Conservation (phyloP, 2,113 vertebrate species). For the Bos indicus region DNA sequence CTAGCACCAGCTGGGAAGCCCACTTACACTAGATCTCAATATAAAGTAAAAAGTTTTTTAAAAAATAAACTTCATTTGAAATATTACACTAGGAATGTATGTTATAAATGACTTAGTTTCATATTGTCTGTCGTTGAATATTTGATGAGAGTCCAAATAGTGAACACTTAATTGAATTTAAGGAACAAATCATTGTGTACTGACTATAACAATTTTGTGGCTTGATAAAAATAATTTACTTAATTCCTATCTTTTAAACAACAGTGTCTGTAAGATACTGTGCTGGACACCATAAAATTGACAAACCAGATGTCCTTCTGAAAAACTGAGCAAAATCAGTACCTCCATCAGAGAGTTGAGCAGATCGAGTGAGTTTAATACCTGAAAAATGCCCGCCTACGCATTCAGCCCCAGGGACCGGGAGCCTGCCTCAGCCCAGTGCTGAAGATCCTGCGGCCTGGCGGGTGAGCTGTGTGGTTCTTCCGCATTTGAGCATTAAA, state of each 20-base stretch:
- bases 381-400: rapidly evolving
- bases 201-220: not conserved
- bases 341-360: not conserved
- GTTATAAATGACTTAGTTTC: not conserved
- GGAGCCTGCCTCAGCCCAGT: not conserved
- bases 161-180: not conserved
- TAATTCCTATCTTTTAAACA: not conserved
- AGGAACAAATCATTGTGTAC: not conserved
- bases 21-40: rapidly evolving
- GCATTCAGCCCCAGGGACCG: not conserved
- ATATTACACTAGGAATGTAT: not conserved
- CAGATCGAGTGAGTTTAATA: not conserved
- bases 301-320: not conserved
- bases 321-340: not conserved
- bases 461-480: rapidly evolving
- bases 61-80: not conserved
- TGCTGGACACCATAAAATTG: not conserved
- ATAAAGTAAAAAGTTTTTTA: not conserved
- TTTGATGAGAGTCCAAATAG: not conserved
- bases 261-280: not conserved
- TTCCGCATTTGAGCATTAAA: not conserved
- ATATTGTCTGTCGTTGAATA: not conserved
- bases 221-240: not conserved
- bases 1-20: not conserved
- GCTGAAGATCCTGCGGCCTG: not conserved